phyloP scores from a whole-genome alignment of 2,797 vertebrate genomes.

The Dallia pectoralis region DNA sequence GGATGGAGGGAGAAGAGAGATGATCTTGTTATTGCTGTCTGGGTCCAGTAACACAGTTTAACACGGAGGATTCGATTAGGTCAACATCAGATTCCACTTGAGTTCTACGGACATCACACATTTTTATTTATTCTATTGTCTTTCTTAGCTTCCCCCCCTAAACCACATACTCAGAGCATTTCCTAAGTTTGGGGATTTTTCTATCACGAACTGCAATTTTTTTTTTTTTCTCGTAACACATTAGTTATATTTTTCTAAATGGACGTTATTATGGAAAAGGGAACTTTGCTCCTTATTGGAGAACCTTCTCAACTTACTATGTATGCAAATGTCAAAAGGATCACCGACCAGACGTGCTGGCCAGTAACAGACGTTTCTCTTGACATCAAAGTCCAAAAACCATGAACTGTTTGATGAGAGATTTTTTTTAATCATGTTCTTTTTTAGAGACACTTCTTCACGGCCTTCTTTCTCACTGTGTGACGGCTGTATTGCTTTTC shows the following conservation, averaged over 20 bases:
- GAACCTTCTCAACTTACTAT: slow-evolving; percentile 61
- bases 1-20: slow-evolving; percentile 41
- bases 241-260: slow-evolving; percentile 75
- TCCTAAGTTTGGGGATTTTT: slow-evolving; percentile 55
- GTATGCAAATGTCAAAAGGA: slow-evolving; percentile 67
- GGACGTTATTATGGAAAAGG: slow-evolving; percentile 50
- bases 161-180: slow-evolving; percentile 56
- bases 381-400: slow-evolving; percentile 43
- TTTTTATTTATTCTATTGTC: slow-evolving; percentile 75
- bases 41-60: slow-evolving; percentile 63
- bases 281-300: slow-evolving; percentile 48
- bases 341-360: slow-evolving; percentile 57
- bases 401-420: slow-evolving; percentile 7
- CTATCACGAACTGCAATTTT: slow-evolving; percentile 59
- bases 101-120: slow-evolving; percentile 67
- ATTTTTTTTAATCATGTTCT: slow-evolving; percentile 47
- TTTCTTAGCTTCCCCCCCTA: slow-evolving; percentile 66
- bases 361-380: slow-evolving; percentile 52
- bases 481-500: slow-evolving; percentile 66
- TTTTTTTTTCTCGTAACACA: slow-evolving; percentile 21
- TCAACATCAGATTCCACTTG: slow-evolving; percentile 50
- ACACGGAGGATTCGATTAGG: slow-evolving; percentile 56
- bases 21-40: slow-evolving; percentile 67
- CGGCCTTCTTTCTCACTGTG: slow-evolving; percentile 63
- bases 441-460: slow-evolving; percentile 47